These are phyloP conservation scores for Sebastes wilsoni DNA, from an alignment of 2,797 vertebrate species.

Conservation along the genomic window DNA sequence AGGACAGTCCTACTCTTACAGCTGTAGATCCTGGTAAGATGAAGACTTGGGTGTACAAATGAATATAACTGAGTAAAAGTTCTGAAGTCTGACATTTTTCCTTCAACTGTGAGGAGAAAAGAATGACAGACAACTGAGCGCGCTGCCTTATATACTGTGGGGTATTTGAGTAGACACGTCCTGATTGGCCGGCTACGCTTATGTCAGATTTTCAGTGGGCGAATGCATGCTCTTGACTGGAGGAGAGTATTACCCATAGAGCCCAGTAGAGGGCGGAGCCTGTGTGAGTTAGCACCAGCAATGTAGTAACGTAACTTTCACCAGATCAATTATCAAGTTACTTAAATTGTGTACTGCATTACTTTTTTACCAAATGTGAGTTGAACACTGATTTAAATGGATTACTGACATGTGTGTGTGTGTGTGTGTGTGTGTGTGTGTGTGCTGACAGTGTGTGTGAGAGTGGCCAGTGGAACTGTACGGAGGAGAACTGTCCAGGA, in stretches of 20 bases:
- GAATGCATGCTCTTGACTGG: too few species aligned
- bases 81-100: not conserved
- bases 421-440: not conserved
- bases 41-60: not conserved
- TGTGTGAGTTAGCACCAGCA: too few species aligned
- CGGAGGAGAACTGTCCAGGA: constrained; percentile 81
- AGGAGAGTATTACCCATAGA: too few species aligned
- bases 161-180: too few species aligned
- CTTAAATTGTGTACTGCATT: too few species aligned
- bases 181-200: too few species aligned
- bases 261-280: too few species aligned
- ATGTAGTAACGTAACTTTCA: not conserved
- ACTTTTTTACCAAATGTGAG: too few species aligned
- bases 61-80: not conserved
- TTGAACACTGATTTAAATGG: not conserved
- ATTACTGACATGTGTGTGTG: not conserved
- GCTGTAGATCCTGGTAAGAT: constrained; percentile 77
- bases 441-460: constrained; percentile 68
- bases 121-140: too few species aligned
- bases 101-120: not conserved
- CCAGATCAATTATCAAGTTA: not conserved
- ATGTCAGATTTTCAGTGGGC: too few species aligned
- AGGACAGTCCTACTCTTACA: constrained; percentile 66
- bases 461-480: constrained; percentile 85
- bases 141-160: too few species aligned